These are phyloP conservation scores for Phthorimaea operculella DNA, from an alignment of 1,140 invertebrate genomes.

Conservation along the genomic window DNA sequence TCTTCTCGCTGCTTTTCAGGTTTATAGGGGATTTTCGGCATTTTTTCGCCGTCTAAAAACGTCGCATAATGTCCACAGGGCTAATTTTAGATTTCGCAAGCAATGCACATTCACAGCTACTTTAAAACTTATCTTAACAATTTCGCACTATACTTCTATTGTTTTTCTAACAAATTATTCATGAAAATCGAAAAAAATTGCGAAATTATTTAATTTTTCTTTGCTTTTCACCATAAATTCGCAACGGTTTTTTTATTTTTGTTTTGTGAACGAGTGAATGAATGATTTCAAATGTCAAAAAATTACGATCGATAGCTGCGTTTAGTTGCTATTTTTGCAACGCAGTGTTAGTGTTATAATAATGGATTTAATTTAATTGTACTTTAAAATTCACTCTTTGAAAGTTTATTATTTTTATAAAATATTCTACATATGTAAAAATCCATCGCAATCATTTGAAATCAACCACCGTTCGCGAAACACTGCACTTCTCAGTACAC, in stretches of 20 bases:
- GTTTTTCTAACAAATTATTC: no score
- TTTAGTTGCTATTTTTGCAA: not conserved
- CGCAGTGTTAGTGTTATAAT: no score
- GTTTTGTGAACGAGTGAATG: slow-evolving; percentile 1
- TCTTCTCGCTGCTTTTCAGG: slow-evolving; percentile 45
- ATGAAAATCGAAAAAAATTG: no score
- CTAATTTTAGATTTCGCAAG: not conserved
- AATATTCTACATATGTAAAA: no score
- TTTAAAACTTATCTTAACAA: not conserved
- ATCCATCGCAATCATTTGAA: no score
- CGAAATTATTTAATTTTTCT: no score
- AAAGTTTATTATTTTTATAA: no score
- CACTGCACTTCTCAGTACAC: not conserved
- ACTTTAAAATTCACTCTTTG: no score
- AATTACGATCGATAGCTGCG: not conserved
- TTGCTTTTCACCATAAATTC: not conserved
- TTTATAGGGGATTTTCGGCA: slow-evolving; percentile 65
- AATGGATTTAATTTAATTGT: no score
- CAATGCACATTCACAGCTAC: not conserved
- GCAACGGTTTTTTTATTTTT: slow-evolving; percentile 6
- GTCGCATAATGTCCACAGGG: not conserved
- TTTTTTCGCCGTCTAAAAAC: slow-evolving; percentile 20
- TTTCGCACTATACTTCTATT: no score
- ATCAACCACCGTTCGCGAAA: not conserved
- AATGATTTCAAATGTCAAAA: not conserved